Percentiles rank a stretch among this genome's conserved stretches.
phyloP scores from a whole-genome alignment of 2,113 vertebrate genomes.

The Fulica atra region DNA sequence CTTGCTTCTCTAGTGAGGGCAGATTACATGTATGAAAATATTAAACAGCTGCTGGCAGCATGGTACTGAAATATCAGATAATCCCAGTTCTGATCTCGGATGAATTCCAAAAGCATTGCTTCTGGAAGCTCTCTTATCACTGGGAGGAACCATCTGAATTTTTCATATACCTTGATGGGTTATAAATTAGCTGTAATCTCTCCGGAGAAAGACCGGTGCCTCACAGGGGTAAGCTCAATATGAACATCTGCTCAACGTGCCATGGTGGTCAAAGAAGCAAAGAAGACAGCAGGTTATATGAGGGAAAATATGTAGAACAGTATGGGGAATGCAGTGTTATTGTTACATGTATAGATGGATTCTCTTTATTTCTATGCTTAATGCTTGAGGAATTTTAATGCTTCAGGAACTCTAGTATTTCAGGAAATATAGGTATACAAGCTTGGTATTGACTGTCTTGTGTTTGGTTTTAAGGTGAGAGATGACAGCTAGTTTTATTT shows the following conservation, averaged over 20 bases:
- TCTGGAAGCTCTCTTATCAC: not conserved
- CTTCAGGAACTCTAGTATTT: not conserved
- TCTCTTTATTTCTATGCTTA: not conserved
- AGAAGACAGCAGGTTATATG: not conserved
- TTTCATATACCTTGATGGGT: slow-evolving; percentile 39
- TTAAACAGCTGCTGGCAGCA: slow-evolving; percentile 11
- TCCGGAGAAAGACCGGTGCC: not conserved
- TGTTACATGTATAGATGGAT: not conserved
- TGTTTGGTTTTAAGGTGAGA: slow-evolving; percentile 18
- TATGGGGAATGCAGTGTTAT: not conserved
- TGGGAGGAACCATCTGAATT: slow-evolving; percentile 30
- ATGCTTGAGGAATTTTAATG: not conserved
- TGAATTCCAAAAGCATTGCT: slow-evolving; percentile 32
- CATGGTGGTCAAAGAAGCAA: slow-evolving; percentile 1
- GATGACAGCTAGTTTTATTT: slow-evolving; percentile 23
- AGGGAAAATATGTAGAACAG: not conserved
- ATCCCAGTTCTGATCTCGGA: slow-evolving; percentile 15
- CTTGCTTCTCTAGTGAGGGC: not conserved
- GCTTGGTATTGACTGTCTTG: not conserved
- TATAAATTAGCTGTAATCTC: slow-evolving; percentile 32
- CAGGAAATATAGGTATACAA: not conserved
- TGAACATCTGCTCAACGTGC: slow-evolving; percentile 18
- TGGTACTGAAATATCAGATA: slow-evolving; percentile 39
- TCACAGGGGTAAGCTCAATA: not conserved
- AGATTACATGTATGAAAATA: slow-evolving; percentile 19